Evolutionary conservation across 2,888 invertebrate species (phyloP), one percentile per base, ranked within the genome.

Genomic region (Cheiracanthium punctorium): DNA sequence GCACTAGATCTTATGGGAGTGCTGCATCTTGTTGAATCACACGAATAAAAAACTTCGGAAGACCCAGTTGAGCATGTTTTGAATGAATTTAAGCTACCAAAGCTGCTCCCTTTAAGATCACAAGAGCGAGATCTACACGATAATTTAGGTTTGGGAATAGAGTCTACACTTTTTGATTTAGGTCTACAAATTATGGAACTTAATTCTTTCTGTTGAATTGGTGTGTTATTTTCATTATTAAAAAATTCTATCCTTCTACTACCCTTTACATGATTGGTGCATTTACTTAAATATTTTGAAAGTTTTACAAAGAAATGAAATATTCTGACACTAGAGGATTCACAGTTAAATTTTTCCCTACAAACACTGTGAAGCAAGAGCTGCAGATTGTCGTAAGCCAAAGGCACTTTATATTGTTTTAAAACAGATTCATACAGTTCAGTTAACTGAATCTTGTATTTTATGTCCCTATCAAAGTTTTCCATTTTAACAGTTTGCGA

Each of bases 11-110:
- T n/a, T n/a, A 17, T 48, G 24, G 58, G 24, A 24, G 17, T 24
- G 24, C 24, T 20, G 17, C 1, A 48, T 24, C 24, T 58, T 58
- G n/a, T n/a, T n/a, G 82, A 84, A 12, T 77, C 77, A 69, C 77
- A 77, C 0, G 82, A 84, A 48, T 72, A 73, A 72, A 67, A 77
- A 1, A 17, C 24, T 30, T 82, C 77, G 4, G 77, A 33, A 24
- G 29, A 29, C n/a, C 28, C 29, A 30, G 29, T 48, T 10, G 71
- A 76, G 37, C 82, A 73, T 14, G 82, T 65, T 20, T 32, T 29
- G 33, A 32, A 77, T 29, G 82, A 84, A 77, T 52, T 73, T 29
- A 72, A 32, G 43, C 72, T 77, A 8, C 29, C 52, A 12, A 24
- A 33, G n/a, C 77, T 84, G n/a, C n/a, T 33, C 24, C 12, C 2